A percentile compares a stretch with the other conserved stretches of the same genome.
These are phyloP conservation scores for Nomada lathburiana DNA, from an alignment of 2,888 invertebrate genomes.

Conservation along the genomic window DNA sequence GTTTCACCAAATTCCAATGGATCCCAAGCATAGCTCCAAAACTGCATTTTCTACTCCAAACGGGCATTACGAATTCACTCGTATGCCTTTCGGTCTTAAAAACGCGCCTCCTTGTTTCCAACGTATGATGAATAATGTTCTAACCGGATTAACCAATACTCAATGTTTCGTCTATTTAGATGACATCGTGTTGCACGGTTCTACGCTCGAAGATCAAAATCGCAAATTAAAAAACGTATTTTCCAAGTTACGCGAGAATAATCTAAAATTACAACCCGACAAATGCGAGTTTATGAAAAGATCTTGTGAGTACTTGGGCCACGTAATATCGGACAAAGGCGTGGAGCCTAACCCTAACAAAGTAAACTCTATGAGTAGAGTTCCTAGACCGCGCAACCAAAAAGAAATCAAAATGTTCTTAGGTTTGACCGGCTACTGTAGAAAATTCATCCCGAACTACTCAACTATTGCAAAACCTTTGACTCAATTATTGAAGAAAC, in stretches of 20 bases:
- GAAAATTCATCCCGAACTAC: slow-evolving; percentile 45
- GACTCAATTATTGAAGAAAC: slow-evolving; percentile 30
- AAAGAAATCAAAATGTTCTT: slow-evolving; percentile 3
- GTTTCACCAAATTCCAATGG: neutral
- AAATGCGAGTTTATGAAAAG: neutral
- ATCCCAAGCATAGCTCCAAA: neutral
- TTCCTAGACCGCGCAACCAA: neutral
- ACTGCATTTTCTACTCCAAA: neutral
- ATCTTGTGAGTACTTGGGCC: neutral
- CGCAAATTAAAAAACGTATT: neutral
- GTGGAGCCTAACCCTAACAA: neutral
- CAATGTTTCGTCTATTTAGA: neutral
- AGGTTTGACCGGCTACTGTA: slow-evolving; percentile 31
- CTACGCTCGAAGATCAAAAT: neutral
- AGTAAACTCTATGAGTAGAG: neutral
- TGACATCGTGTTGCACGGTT: slow-evolving; percentile 4
- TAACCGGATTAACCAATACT: neutral
- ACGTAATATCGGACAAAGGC: neutral
- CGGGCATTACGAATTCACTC: neutral
- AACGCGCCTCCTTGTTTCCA: neutral
- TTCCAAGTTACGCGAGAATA: neutral
- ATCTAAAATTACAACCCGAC: neutral
- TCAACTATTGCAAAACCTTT: slow-evolving; percentile 39
- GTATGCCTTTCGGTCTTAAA: neutral
- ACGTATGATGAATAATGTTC: neutral